Conservation (phyloP, 1,140 invertebrate species). For the Drosophila nasuta region DNA sequence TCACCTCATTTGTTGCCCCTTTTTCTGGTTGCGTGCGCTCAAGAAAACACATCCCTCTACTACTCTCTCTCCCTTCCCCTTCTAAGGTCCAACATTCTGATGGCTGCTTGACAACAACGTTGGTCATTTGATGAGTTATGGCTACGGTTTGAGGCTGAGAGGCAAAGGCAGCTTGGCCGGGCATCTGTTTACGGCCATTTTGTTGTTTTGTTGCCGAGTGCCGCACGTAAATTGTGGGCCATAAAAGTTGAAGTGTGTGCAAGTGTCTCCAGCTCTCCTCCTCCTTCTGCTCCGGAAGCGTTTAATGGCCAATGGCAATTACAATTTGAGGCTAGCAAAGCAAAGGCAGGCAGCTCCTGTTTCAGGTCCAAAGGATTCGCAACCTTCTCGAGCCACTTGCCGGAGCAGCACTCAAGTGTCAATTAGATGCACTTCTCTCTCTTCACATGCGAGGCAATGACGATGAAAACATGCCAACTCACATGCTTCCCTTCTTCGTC, state of each 20-base stretch:
- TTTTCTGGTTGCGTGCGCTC: constrained; percentile 72
- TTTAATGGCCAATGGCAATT: constrained; percentile 80
- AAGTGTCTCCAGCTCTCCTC: constrained; percentile 25
- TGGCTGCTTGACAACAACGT: constrained; percentile 28
- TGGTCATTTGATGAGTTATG: constrained; percentile 69
- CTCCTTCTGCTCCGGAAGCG: constrained; percentile 50
- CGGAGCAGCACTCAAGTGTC: constrained; percentile 70
- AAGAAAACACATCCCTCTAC: constrained; percentile 16
- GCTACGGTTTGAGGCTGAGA: constrained; percentile 20
- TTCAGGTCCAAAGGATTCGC: constrained; percentile 50
- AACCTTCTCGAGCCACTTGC: constrained; percentile 61
- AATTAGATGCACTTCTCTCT: constrained; percentile 81
- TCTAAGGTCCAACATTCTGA: not conserved
- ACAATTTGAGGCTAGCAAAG: constrained; percentile 60
- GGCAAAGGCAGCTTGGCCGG: not conserved
- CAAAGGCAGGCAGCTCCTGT: constrained; percentile 8
- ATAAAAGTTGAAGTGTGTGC: constrained; percentile 55
- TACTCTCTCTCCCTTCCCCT: not conserved
- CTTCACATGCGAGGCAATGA: constrained; percentile 40
- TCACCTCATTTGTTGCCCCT: constrained; percentile 80
- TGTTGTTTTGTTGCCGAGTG: constrained; percentile 69
- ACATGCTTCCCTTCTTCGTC: constrained; percentile 11
- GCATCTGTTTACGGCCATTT: constrained; percentile 76
- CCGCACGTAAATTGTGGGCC: constrained; percentile 67
- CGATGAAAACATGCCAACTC: constrained; percentile 44